Evolutionary conservation across 1,140 invertebrate genomes (phyloP).

Genomic region (Mamestra configurata): DNA sequence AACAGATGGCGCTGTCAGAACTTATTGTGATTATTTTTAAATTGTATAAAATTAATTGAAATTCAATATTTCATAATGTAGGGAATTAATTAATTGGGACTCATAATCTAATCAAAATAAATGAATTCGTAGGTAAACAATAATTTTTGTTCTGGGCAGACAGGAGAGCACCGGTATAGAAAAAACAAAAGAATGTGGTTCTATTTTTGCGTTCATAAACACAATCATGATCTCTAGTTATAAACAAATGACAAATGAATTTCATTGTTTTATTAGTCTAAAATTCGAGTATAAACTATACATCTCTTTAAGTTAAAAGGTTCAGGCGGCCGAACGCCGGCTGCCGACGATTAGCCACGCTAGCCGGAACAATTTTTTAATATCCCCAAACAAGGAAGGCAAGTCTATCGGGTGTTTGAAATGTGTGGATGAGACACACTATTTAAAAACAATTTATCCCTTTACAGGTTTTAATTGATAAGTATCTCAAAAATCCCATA

Average conservation of each 20-base stretch:
- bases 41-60: not conserved
- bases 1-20: constrained; percentile 75
- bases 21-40: not conserved
- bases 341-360: constrained; percentile 85
- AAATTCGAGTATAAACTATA: constrained; percentile 47
- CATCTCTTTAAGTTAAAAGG: constrained; percentile 50
- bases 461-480: too few relatives aligned
- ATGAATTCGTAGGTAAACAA: too few relatives aligned
- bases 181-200: not conserved
- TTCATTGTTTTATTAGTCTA: constrained; percentile 40
- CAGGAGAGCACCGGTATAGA: not conserved
- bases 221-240: not conserved
- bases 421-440: constrained; percentile 63
- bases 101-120: too few relatives aligned
- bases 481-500: too few relatives aligned
- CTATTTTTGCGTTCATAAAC: too few relatives aligned
- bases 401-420: constrained; percentile 65
- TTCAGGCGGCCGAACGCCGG: constrained; percentile 71
- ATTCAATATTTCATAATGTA: too few relatives aligned
- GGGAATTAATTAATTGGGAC: too few relatives aligned
- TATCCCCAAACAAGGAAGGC: constrained; percentile 86
- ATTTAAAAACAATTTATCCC: not conserved
- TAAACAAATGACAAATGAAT: not conserved
- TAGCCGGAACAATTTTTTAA: constrained; percentile 88
- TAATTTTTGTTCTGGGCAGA: too few relatives aligned